These are phyloP conservation scores for Cynopterus brachyotis DNA, from an alignment of 2,113 vertebrate genomes.

Conservation along the genomic window DNA sequence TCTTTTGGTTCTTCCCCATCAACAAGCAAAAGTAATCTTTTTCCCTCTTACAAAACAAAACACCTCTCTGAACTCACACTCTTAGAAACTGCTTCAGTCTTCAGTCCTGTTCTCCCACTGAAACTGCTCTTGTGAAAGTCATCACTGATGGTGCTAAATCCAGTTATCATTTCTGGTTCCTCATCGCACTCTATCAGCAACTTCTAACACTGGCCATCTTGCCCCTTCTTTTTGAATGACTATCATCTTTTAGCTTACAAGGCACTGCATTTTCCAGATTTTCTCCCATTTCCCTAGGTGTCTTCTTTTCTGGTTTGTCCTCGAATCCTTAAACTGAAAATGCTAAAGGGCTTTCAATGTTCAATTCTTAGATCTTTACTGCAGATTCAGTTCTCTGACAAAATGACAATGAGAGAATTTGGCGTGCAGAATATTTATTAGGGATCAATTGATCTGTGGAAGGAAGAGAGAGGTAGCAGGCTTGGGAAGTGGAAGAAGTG, in stretches of 20 bases:
- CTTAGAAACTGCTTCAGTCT: not conserved
- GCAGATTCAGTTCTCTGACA: not conserved
- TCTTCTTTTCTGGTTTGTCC: not conserved
- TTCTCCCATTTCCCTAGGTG: not conserved
- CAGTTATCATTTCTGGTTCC: not conserved
- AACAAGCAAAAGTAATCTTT: not conserved
- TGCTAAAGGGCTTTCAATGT: not conserved
- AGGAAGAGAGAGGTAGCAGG: not conserved
- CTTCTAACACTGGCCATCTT: not conserved
- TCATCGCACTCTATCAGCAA: not conserved
- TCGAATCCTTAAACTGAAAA: not conserved
- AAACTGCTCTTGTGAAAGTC: not conserved
- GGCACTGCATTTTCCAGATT: not conserved
- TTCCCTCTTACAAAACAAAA: not conserved
- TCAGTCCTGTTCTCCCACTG: not conserved
- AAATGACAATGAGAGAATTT: not conserved
- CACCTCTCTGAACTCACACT: not conserved
- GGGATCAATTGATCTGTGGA: not conserved
- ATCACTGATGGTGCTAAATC: not conserved
- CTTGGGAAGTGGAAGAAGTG: not conserved
- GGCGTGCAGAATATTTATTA: not conserved
- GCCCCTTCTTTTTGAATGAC: not conserved
- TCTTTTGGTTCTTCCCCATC: not conserved
- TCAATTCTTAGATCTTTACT: not conserved
- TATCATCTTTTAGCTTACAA: not conserved